A percentile compares a stretch with the other conserved stretches of the same genome.
Conservation (phyloP, 2,888 invertebrate species). For the Phengaris alcon region DNA sequence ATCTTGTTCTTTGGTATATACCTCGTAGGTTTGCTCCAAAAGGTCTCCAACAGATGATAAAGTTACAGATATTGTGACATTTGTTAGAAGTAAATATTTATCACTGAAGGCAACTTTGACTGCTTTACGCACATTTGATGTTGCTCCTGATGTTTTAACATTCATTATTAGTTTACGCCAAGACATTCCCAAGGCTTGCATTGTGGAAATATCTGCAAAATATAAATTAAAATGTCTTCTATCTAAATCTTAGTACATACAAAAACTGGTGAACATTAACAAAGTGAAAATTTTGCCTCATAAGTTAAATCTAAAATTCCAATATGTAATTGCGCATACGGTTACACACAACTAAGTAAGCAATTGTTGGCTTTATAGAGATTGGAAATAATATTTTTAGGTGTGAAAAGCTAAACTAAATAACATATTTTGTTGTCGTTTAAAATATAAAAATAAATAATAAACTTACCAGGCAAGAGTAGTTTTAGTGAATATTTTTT, state of each 20-base stretch:
- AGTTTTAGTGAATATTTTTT: neutral
- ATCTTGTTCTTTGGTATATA: conserved; percentile 79
- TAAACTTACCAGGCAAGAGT: conserved; percentile 12
- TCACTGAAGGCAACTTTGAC: conserved; percentile 79
- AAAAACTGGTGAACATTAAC: no score
- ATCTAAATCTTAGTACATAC: no score
- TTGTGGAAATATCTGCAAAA: conserved; percentile 40
- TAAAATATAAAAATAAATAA: neutral
- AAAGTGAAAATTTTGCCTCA: no score
- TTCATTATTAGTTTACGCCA: conserved; percentile 60
- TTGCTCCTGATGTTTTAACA: conserved; percentile 45
- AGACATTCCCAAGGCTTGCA: conserved; percentile 57
- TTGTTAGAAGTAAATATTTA: conserved; percentile 88
- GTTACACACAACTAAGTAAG: neutral
- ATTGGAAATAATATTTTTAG: neutral
- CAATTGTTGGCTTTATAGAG: neutral
- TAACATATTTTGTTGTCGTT: neutral
- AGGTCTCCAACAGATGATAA: conserved; percentile 90
- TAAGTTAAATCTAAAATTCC: neutral
- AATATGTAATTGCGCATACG: neutral
- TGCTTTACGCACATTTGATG: conserved; percentile 48
- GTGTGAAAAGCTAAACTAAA: neutral
- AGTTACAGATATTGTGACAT: conserved; percentile 87
- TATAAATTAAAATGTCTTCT: neutral
- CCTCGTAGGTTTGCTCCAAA: conserved; percentile 91